Conservation (phyloP, 2,888 invertebrate species). For the Stictocephala bisonia region DNA sequence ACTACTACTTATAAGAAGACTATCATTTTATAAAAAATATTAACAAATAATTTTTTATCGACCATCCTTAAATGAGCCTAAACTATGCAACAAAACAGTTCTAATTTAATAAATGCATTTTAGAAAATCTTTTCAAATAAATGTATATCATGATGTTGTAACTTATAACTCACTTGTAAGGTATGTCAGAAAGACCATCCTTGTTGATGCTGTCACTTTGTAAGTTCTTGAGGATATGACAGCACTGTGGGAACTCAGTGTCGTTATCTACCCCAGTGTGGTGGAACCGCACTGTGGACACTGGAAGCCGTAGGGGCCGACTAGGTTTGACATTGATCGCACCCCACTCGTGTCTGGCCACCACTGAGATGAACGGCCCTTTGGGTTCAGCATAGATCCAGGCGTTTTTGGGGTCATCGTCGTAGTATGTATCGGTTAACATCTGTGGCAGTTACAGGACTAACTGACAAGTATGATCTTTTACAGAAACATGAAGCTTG, state of each 20-base stretch:
- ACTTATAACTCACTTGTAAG: constrained; percentile 10
- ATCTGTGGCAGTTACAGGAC: too few relatives aligned
- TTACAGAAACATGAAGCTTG: too few relatives aligned
- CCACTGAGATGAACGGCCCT: background rate
- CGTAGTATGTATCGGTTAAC: too few relatives aligned
- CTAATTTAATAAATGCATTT: too few relatives aligned
- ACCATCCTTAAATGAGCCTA: too few relatives aligned
- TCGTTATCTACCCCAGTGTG: background rate
- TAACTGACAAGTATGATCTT: too few relatives aligned
- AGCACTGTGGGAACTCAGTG: background rate
- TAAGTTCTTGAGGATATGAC: background rate
- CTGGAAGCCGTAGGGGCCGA: background rate
- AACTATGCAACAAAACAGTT: too few relatives aligned
- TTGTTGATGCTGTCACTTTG: background rate
- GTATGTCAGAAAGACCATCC: background rate
- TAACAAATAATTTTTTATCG: too few relatives aligned
- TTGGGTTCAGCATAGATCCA: background rate
- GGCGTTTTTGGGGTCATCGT: background rate
- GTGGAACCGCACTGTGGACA: background rate
- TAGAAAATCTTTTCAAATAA: too few relatives aligned
- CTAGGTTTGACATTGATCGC: background rate
- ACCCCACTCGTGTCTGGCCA: background rate
- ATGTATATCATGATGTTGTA: too few relatives aligned
- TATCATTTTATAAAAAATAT: too few relatives aligned
- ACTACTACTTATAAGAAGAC: too few relatives aligned